Evolutionary conservation across 2,888 invertebrate species (phyloP).

Genomic region (Xestia sexstrigata): DNA sequence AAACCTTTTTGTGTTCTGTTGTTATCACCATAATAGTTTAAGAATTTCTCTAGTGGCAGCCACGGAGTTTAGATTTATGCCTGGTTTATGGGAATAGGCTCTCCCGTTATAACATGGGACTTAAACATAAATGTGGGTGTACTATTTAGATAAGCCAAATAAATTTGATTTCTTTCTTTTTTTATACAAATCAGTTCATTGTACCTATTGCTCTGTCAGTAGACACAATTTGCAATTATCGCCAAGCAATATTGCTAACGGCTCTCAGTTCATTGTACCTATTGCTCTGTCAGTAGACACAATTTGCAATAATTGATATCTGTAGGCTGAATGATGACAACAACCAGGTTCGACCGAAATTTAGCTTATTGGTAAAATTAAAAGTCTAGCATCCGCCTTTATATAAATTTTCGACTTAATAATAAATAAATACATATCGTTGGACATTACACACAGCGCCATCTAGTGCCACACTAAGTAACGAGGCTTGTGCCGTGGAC

Average conservation of each 20-base stretch:
- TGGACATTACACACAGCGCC: too few relatives aligned
- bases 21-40: neutral
- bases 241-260: neutral
- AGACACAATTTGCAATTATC: constrained; percentile 14
- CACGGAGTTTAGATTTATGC: neutral
- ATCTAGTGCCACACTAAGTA: too few relatives aligned
- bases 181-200: neutral
- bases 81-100: neutral
- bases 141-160: too few relatives aligned
- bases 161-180: too few relatives aligned
- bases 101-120: neutral
- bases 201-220: neutral
- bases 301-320: constrained; percentile 20
- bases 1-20: too few relatives aligned
- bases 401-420: too few relatives aligned
- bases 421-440: too few relatives aligned
- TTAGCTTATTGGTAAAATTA: neutral
- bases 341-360: neutral
- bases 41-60: neutral
- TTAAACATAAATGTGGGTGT: neutral
- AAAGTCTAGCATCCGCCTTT: too few relatives aligned
- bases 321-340: constrained; percentile 13
- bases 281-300: neutral
- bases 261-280: neutral
- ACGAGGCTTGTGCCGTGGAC: too few relatives aligned